Conservation (phyloP, 2,888 invertebrate genomes). For the Tenodera sinensis region DNA sequence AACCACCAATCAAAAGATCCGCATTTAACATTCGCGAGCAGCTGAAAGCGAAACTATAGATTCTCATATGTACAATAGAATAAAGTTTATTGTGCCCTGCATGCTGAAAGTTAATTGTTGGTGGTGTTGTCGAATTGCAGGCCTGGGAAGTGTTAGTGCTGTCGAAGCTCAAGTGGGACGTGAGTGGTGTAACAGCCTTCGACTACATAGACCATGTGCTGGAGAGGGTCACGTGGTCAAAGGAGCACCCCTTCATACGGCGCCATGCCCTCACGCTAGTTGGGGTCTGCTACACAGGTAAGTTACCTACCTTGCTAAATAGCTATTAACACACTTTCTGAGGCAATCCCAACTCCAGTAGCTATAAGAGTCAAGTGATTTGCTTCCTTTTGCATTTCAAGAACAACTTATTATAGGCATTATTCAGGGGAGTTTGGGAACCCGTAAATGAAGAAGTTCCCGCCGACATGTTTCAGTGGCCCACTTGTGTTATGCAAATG, state of each 20-base stretch:
- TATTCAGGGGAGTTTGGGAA: not conserved
- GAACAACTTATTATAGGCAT: too few species aligned
- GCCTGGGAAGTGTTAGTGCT: slow-evolving; percentile 77
- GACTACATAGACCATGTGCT: slow-evolving; percentile 80
- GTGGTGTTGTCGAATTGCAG: slow-evolving; percentile 47
- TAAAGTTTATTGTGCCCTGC: too few species aligned
- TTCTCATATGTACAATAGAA: too few species aligned
- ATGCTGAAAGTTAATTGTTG: not conserved
- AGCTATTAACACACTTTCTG: too few species aligned
- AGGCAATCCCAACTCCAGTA: too few species aligned
- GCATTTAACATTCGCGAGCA: too few species aligned
- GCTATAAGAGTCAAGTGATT: too few species aligned
- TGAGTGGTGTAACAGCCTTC: slow-evolving; percentile 72
- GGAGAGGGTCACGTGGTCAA: slow-evolving; percentile 59
- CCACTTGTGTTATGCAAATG: not conserved
- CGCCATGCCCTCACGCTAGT: slow-evolving; percentile 73
- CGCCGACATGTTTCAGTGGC: not conserved
- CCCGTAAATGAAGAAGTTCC: not conserved
- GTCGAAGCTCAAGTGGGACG: slow-evolving; percentile 74
- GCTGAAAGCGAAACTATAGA: too few species aligned
- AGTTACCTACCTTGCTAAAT: slow-evolving; percentile 38
- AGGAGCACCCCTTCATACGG: slow-evolving; percentile 58
- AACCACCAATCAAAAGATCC: too few species aligned
- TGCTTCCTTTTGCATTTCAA: too few species aligned
- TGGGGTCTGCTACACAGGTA: slow-evolving; percentile 76